Evolutionary conservation across 2,888 invertebrate genomes (phyloP), one percentile per base, ranked within the genome.

Genomic region (Steinernema scapterisci): DNA sequence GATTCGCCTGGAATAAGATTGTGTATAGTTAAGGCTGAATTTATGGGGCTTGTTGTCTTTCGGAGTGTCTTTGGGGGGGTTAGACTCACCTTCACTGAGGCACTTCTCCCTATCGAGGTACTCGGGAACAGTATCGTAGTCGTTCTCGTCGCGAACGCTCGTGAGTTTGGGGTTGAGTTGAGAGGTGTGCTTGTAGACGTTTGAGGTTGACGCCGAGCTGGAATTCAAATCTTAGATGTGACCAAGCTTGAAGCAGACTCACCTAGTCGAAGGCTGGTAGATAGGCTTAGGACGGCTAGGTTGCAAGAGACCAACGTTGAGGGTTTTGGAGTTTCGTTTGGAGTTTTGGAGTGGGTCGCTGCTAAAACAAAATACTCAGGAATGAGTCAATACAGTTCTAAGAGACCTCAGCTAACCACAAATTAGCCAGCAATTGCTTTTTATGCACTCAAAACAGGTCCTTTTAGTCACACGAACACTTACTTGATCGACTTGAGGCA

Each of bases 1-100:
- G 81, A 54, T 85, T 83, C 79, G 73, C 77, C 9, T 85, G 83
- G 83, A 73, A 80, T 11, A 73, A 76, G 2, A 78, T n/a, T n/a
- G n/a, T 38, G 38, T 38, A 38, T 80, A 23, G 63, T 80, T 70
- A 84, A 85, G 76, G 3, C 3, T 13, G 48, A 45, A 13, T 7
- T 11, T 45, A 45, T 45, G 13, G 9, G 45, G 45, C 7, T n/a
- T n/a, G n/a, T n/a, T n/a, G n/a, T n/a, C n/a, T n/a, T n/a, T n/a
- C n/a, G n/a, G n/a, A n/a, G n/a, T n/a, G n/a, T n/a, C n/a, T 38
- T 38, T 38, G 38, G 9, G 9, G 38, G 5, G 3, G 38, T 38
- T 38, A 38, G 38, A 38, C 43, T 44, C 13, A 54, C 51, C 72
- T 52, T 54, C 48, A 63, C 70, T 63, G 48, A 75, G 63, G 74